Evolutionary conservation across 2,113 vertebrate genomes (phyloP).

Genomic region (Parus major): DNA sequence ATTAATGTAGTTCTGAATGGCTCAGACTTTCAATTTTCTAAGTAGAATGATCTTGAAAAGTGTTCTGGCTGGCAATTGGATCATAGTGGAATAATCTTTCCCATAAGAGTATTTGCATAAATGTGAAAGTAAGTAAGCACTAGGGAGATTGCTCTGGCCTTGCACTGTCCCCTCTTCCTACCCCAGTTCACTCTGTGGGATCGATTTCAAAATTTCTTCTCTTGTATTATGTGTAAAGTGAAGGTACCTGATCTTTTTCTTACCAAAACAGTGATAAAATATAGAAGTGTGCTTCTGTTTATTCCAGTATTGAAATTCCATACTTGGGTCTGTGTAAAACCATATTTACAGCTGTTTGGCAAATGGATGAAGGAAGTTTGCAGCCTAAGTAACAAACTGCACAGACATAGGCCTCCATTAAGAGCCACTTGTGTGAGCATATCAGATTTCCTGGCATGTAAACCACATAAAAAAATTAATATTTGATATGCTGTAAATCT

Average conservation of each 20-base stretch:
- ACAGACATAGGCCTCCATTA: background rate
- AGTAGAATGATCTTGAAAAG: background rate
- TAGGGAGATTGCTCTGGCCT: background rate
- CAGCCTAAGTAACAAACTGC: background rate
- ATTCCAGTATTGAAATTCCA: background rate
- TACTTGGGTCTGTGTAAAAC: background rate
- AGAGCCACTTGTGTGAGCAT: background rate
- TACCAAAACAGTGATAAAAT: background rate
- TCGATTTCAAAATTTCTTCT: background rate
- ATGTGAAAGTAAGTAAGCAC: background rate
- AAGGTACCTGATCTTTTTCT: background rate
- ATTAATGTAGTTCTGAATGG: background rate
- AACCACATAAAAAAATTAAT: background rate
- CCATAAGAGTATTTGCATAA: background rate
- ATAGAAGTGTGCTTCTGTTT: background rate
- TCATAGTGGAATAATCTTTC: background rate
- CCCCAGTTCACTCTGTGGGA: background rate
- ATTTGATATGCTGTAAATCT: slow-evolving; percentile 5
- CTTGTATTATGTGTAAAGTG: background rate
- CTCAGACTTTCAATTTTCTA: background rate
- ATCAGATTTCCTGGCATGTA: slow-evolving; percentile 28
- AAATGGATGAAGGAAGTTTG: background rate
- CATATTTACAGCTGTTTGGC: background rate
- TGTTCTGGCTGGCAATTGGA: background rate
- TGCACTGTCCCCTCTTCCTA: background rate